Evolutionary conservation across 2,888 invertebrate species (phyloP), one percentile per base, ranked within the genome.

Genomic region (Cylloceria caligata): DNA sequence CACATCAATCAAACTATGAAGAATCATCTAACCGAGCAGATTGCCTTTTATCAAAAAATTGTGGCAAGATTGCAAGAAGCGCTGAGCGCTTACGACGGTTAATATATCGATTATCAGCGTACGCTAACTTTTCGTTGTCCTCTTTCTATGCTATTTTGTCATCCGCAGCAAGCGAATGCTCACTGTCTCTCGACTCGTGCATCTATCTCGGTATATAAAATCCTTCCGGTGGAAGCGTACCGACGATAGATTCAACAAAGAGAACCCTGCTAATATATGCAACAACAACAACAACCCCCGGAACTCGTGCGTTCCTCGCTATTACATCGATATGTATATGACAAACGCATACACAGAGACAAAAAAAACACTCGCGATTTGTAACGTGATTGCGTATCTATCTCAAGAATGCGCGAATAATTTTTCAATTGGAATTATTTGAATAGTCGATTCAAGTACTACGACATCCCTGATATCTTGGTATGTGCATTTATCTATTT

Each of bases 1-100:
- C 98, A 99, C 93, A 95, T 98, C 87, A 97, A 97, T 90, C 94
- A 95, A 74, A 96, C 98, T 65, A 97, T 99, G 95, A 97, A 97
- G 91, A 95, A 94, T 83, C 99, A 97, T 92, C 94, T 99, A 79
- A 94, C 94, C 84, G 97, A 97, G 89, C 99, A 99, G 94, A 97
- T 99, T 42, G 94, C 94, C 72, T 99, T 99, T 94, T 99, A 99
- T 94, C 96, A 97, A 93, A 96, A 96, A 91, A 94, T 97, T 85
- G 96, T 97, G 78, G 94, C 94, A 64, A 96, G 96, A 90, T 93
- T 97, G 86, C 96, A 97, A 91, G 94, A 94, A 84, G 94, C 94
- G 21, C 92, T 94, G 80, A 91, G 89, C 47, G 93, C 93, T 67
- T 94, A 94, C 87, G 92, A 93, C 57, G 89, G 85, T 80, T 90